Evolutionary conservation across 2,888 invertebrate species (phyloP).

Genomic region (Melinopterus prodromus): DNA sequence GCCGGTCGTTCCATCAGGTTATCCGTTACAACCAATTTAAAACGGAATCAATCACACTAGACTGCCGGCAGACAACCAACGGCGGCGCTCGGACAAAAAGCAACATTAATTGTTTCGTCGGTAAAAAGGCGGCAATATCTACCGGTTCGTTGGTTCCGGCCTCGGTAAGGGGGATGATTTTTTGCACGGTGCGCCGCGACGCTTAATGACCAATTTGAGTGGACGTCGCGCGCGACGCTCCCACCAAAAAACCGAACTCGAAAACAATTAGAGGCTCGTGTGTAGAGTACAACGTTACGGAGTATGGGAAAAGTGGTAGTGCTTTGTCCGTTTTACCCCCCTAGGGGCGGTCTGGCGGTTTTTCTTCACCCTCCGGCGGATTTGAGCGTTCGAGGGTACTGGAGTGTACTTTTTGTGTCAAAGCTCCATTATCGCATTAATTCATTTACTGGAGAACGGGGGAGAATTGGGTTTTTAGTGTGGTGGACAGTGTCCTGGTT

Average conservation of each 20-base stretch:
- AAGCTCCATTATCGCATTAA: neutral
- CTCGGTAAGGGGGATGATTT: neutral
- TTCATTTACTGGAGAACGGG: neutral
- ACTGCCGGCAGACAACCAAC: neutral
- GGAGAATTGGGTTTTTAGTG: neutral
- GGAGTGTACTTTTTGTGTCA: neutral
- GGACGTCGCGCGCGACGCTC: neutral
- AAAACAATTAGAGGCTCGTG: slow-evolving; percentile 9
- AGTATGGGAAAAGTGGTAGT: slow-evolving; percentile 14
- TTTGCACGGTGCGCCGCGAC: neutral
- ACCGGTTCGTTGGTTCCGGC: neutral
- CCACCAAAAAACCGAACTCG: neutral
- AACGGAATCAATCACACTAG: slow-evolving; percentile 21
- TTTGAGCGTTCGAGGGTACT: neutral
- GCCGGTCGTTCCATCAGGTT: slow-evolving; percentile 6
- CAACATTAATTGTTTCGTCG: slow-evolving; percentile 14
- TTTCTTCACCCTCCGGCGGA: slow-evolving; percentile 12
- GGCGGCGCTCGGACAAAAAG: slow-evolving; percentile 5
- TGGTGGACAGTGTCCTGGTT: no score
- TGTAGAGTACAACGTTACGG: slow-evolving; percentile 12
- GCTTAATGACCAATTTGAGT: slow-evolving; percentile 4
- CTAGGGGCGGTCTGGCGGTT: neutral
- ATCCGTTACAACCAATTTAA: slow-evolving; percentile 23
- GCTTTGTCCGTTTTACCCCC: neutral
- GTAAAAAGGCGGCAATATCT: slow-evolving; percentile 9